Evolutionary conservation across 2,797 vertebrate genomes (phyloP).

Genomic region (Rhodeus uyekii): DNA sequence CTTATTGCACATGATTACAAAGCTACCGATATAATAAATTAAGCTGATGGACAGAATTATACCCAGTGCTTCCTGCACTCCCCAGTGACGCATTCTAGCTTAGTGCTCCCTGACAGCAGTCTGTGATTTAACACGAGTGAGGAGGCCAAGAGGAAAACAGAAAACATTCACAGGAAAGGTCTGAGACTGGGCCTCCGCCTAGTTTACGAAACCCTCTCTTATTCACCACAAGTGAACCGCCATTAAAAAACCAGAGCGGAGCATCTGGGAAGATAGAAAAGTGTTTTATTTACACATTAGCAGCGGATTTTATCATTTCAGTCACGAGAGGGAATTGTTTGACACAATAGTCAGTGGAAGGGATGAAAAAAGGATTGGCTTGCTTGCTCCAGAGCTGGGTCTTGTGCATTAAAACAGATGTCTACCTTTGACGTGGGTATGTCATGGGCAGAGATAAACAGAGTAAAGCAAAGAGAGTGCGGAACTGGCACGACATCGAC

Average conservation of each 20-base stretch:
- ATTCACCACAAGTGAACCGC: slow-evolving; percentile 75
- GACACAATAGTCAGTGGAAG: slow-evolving; percentile 72
- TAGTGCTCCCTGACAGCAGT: slow-evolving; percentile 92
- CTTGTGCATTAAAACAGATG: slow-evolving; percentile 76
- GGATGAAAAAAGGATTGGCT: slow-evolving; percentile 64
- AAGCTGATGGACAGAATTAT: slow-evolving; percentile 99
- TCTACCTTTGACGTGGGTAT: slow-evolving; percentile 72
- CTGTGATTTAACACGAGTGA: slow-evolving; percentile 87
- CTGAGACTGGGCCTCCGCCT: slow-evolving; percentile 75
- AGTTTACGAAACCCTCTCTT: slow-evolving; percentile 77
- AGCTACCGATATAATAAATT: slow-evolving; percentile 99
- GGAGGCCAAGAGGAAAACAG: slow-evolving; percentile 66
- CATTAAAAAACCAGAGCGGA: slow-evolving; percentile 75
- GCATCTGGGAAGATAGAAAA: slow-evolving; percentile 74
- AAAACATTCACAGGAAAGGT: slow-evolving; percentile 78
- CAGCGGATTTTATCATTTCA: slow-evolving; percentile 71
- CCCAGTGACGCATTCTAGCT: slow-evolving; percentile 97
- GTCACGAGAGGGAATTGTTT: slow-evolving; percentile 71
- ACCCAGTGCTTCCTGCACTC: slow-evolving; percentile 95
- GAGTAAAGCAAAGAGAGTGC: slow-evolving; percentile 67
- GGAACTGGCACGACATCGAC: slow-evolving; percentile 74
- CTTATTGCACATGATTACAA: slow-evolving; percentile 95
- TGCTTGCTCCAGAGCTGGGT: slow-evolving; percentile 72
- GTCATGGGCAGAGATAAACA: slow-evolving; percentile 81
- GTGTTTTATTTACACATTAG: slow-evolving; percentile 68